Conservation (phyloP, 2,888 invertebrate species). For the Steinernema hermaphroditum region DNA sequence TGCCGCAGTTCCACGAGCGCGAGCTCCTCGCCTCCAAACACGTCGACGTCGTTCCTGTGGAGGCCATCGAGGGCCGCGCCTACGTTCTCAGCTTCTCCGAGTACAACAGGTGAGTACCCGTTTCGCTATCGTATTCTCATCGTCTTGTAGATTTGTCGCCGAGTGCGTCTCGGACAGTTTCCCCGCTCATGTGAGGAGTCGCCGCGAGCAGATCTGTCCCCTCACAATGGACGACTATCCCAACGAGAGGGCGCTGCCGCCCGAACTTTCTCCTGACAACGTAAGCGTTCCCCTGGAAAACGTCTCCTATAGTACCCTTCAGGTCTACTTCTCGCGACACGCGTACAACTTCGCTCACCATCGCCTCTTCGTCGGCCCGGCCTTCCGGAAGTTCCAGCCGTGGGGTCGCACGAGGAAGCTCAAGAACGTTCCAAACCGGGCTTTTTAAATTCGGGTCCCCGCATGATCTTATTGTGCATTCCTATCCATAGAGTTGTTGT, state of each 20-base stretch:
- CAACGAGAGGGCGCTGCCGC: not conserved
- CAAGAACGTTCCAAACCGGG: not conserved
- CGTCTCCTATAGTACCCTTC: no score
- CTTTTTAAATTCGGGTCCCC: not conserved
- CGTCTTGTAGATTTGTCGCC: not conserved
- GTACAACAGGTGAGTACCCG: constrained; percentile 38
- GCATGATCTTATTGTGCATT: not conserved
- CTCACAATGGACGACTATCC: not conserved
- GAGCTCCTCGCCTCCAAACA: constrained; percentile 46
- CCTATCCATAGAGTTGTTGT: not conserved
- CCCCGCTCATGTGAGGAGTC: not conserved
- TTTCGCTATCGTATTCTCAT: not conserved
- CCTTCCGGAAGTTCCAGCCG: not conserved
- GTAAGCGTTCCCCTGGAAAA: not conserved
- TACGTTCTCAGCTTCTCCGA: constrained; percentile 40
- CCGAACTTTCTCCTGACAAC: not conserved
- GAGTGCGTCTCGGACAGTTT: not conserved
- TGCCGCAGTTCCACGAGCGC: constrained; percentile 35
- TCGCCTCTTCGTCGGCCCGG: not conserved
- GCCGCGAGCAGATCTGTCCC: not conserved
- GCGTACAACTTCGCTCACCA: not conserved
- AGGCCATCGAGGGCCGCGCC: constrained; percentile 39
- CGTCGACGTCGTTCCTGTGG: constrained; percentile 43
- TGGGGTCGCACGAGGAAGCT: not conserved
- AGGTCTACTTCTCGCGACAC: not conserved